Evolutionary conservation across 1,140 invertebrate species (phyloP).

Genomic region (Drosophila orosa): DNA sequence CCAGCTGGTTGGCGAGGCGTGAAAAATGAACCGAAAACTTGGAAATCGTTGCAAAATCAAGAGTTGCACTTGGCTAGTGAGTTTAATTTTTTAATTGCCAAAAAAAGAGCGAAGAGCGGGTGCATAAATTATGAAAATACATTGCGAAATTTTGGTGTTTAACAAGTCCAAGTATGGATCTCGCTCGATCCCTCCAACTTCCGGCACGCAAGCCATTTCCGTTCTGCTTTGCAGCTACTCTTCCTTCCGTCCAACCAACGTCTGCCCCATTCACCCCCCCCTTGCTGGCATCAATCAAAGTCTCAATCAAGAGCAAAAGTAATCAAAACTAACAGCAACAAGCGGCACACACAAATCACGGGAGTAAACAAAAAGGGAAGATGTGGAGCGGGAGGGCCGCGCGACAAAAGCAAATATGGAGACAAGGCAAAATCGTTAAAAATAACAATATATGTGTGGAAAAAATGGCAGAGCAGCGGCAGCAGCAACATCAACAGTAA

Average conservation of each 20-base stretch:
- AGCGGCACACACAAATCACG: conserved; percentile 38
- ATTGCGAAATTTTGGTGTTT: conserved; percentile 35
- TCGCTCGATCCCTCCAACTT: conserved; percentile 29
- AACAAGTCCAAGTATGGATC: conserved; percentile 33
- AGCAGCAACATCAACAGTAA: conserved; percentile 31
- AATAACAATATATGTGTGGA: conserved; percentile 62
- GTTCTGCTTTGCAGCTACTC: conserved; percentile 60
- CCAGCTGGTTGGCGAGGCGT: conserved; percentile 64
- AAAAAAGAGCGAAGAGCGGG: conserved; percentile 29
- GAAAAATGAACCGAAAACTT: conserved; percentile 42
- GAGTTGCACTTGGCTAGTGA: conserved; percentile 43
- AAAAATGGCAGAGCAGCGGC: conserved; percentile 49
- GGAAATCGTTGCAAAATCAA: conserved; percentile 63
- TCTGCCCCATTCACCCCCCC: background rate
- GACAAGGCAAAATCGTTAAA: conserved; percentile 66
- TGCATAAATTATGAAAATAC: conserved; percentile 70
- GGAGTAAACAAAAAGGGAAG: conserved; percentile 54
- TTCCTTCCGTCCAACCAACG: conserved; percentile 4
- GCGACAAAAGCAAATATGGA: conserved; percentile 38
- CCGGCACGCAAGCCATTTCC: conserved; percentile 72
- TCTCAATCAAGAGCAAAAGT: conserved; percentile 76
- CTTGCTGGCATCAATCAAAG: conserved; percentile 49
- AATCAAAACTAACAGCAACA: conserved; percentile 64
- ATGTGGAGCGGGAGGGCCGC: conserved; percentile 9
- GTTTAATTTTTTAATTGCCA: conserved; percentile 46